Conservation (phyloP, 2,888 invertebrate genomes). For the Tipula unca region DNA sequence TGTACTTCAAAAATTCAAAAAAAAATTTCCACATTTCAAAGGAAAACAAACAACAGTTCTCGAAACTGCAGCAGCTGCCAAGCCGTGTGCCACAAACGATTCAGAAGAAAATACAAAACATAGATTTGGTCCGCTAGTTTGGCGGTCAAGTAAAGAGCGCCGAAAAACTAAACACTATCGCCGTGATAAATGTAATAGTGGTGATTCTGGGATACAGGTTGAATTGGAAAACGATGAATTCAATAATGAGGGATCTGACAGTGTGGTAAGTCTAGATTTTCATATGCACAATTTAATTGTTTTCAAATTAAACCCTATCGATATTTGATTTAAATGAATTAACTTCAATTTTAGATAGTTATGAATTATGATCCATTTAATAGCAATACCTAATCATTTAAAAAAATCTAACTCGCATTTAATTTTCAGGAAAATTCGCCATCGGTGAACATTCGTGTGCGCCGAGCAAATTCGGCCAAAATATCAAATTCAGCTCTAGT, state of each 20-base stretch:
- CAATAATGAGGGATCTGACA: constrained; percentile 26
- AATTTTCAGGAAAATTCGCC: constrained; percentile 28
- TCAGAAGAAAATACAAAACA: constrained; percentile 22
- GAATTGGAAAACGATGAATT: constrained; percentile 45
- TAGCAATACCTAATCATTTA: too few species aligned
- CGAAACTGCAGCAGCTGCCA: constrained; percentile 24
- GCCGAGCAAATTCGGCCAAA: constrained; percentile 40
- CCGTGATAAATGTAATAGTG: constrained; percentile 63
- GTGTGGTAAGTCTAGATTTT: constrained; percentile 24
- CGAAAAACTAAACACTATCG: constrained; percentile 60
- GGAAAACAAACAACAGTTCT: constrained; percentile 25
- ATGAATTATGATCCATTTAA: too few species aligned
- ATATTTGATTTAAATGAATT: too few species aligned
- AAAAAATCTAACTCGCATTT: neutral
- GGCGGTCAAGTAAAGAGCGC: constrained; percentile 62
- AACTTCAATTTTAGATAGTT: too few species aligned
- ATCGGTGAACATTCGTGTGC: constrained; percentile 29
- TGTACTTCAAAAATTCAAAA: constrained; percentile 61
- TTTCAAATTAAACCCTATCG: too few species aligned
- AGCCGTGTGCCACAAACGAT: constrained; percentile 23
- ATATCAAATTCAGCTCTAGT: constrained; percentile 26
- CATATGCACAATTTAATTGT: neutral
- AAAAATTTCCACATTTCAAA: constrained; percentile 51
- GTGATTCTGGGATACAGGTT: constrained; percentile 65
- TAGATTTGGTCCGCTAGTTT: constrained; percentile 59